phyloP scores from a whole-genome alignment of 1,140 invertebrate species.

The Vollenhovia emeryi region DNA sequence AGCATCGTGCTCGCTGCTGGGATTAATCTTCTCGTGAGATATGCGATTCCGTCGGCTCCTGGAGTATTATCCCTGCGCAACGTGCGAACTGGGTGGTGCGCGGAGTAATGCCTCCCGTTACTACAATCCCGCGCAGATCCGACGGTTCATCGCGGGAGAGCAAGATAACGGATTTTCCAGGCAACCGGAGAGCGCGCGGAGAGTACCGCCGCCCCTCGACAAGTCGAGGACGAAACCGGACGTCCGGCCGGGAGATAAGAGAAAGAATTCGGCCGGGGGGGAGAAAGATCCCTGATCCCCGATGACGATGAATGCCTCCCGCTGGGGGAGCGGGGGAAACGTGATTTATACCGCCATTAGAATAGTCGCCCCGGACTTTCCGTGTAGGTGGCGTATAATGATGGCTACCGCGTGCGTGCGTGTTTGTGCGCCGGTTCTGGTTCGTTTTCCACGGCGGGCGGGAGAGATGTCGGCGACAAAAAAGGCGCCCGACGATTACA shows the following conservation, averaged over 20 bases:
- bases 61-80: conserved; percentile 7
- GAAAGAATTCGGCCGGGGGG: conserved; percentile 27
- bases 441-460: conserved; percentile 23
- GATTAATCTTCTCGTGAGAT: not conserved
- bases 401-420: conserved; percentile 63
- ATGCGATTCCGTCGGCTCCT: conserved; percentile 15
- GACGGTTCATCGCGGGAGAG: not conserved
- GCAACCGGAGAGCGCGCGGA: not conserved
- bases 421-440: conserved; percentile 5
- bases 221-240: conserved; percentile 21
- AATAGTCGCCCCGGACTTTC: conserved; percentile 69
- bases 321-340: conserved; percentile 40
- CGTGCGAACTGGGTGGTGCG: not conserved
- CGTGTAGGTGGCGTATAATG: conserved; percentile 75
- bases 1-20: not conserved
- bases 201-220: conserved; percentile 44
- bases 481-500: conserved; percentile 56
- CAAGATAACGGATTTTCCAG: conserved; percentile 9
- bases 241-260: conserved; percentile 9
- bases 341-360: conserved; percentile 80
- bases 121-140: conserved; percentile 9
- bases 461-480: conserved; percentile 37
- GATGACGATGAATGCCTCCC: conserved; percentile 80
- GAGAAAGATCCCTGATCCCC: conserved; percentile 59
- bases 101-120: conserved; percentile 38